Evolutionary conservation across 2,113 vertebrate species (phyloP), one percentile per base, ranked within the genome.

Genomic region (Leptocoma aspasia): DNA sequence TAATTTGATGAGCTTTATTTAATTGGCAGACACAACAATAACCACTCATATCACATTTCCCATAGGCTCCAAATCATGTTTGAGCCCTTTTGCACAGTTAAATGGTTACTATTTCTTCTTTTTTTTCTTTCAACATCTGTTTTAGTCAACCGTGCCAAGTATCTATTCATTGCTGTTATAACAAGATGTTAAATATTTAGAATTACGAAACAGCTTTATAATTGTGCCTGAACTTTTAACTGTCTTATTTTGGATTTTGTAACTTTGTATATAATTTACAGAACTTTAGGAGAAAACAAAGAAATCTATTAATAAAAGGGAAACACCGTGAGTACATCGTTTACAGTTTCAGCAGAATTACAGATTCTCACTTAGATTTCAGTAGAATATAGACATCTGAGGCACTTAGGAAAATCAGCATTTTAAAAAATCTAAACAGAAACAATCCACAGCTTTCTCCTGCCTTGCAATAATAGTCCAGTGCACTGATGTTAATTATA

Each of bases 11-110:
- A 75, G 44, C 30, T 89, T 85, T 95, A 45, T 90, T 91, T 95
- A 95, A 96, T 45, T 95, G 89, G 92, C 90, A 96, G 83, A 45
- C 68, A 93, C 90, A 90, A 90, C 77, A 92, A 90, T 80, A 90
- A 63, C 71, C 65, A 91, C 63, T 79, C 80, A 30, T 59, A 75
- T 39, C 44, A 23, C 33, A 68, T 87, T 87, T 89, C 77, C 56
- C 73, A n/a, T 65, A 89, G 44, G 50, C 81, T 89, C 65, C 75
- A 61, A 93, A n/a, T 91, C 64, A 56, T 44, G 17, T 86, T 71
- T 60, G 80, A 92, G 39, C 70, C 63, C 70, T 92, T 95, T 85
- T 94, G 72, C 82, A 60, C 77, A 85, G 76, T 70, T 92, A 87
- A 79, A 78, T 69, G 37, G 59, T 96, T 81, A 71, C 49, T 75